Base-by-base conservation (phyloP, 2,888 invertebrate genomes). In the Agrilus biguttatus region DNA sequence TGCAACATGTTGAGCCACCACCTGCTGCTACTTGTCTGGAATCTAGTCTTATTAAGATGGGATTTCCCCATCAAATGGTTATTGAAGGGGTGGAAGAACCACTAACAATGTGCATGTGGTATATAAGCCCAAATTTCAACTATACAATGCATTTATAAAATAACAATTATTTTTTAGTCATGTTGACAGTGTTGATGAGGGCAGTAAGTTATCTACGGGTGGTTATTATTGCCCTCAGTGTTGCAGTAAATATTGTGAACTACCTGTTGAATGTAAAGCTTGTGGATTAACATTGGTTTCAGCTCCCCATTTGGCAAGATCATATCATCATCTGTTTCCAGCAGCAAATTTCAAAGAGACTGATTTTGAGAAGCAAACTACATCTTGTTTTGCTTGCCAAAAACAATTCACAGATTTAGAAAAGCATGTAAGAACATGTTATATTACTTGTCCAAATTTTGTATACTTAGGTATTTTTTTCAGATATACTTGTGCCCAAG, bases 241-340 rank as follows among this genome's bases (percentile, higher is more conserved):
- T 66, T 82, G 85, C 55, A 89, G 91, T 67, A 93, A 96, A 70
- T 97, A 97, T 68, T 98, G 98, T 67, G 92, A 96, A 63, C 72
- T 99, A 55, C 98, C 98, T 0, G 90, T 92, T 3, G 96, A 98
- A 69, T 98, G 98, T 62, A 78, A 87, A 58, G 84, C 90, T 8
- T 98, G 98, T 66, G 91, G 91, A 1, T 73, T 99, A 46, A 96
- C 95, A 5, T 71, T 98, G 39, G 96, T 96, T 12, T 95, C 97
- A 1, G 97, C 98, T 2, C 96, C 97, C 17, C 98, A 99, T 71
- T 73, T 98, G 40, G 96, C 97, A 3, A 77, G 97, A 50, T 95
- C 96, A 0, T 96, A 96, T 65, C 96, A 97, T 63, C 97, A 98
- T 67, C 72, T 98, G 48, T 95, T 97, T 63, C 96, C 96, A 0